A percentile compares a stretch with the other conserved stretches of the same genome.
Evolutionary conservation across 2,888 invertebrate species (phyloP).

Genomic region (Napeogenes sylphis): DNA sequence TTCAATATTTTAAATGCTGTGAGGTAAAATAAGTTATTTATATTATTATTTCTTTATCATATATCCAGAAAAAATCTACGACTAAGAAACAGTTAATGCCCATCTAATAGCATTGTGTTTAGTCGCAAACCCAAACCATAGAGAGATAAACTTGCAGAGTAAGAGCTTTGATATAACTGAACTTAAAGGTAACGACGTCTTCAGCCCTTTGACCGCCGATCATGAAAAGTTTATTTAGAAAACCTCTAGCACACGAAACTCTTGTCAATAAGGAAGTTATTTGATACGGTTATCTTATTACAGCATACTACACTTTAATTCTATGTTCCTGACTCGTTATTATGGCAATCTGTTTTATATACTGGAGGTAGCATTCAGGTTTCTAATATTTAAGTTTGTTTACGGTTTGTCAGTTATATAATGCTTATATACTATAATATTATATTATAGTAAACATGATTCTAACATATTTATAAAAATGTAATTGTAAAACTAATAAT

Average conservation of each 20-base stretch:
- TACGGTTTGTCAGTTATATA: too few species aligned
- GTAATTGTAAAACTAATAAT: too few species aligned
- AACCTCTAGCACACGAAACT: conserved; percentile 31
- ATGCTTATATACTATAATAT: too few species aligned
- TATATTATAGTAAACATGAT: too few species aligned
- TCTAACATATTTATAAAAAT: too few species aligned
- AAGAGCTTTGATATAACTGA: conserved; percentile 29
- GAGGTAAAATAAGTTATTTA: too few species aligned
- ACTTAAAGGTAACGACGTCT: conserved; percentile 34
- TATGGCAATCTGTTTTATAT: too few species aligned
- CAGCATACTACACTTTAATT: conserved; percentile 8
- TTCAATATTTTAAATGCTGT: too few species aligned
- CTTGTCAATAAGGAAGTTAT: conserved; percentile 11
- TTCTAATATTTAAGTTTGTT: too few species aligned
- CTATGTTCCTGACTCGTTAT: background rate
- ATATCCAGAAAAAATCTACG: background rate
- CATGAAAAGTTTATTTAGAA: conserved; percentile 38
- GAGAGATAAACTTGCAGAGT: conserved; percentile 18
- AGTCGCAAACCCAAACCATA: conserved; percentile 9
- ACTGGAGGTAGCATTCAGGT: too few species aligned
- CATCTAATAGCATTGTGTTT: background rate
- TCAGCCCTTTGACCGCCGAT: conserved; percentile 30
- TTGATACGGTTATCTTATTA: background rate
- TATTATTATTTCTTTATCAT: background rate
- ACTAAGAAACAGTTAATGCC: background rate